phyloP scores from a whole-genome alignment of 2,113 vertebrate species.

The Cranoglanis bouderius region DNA sequence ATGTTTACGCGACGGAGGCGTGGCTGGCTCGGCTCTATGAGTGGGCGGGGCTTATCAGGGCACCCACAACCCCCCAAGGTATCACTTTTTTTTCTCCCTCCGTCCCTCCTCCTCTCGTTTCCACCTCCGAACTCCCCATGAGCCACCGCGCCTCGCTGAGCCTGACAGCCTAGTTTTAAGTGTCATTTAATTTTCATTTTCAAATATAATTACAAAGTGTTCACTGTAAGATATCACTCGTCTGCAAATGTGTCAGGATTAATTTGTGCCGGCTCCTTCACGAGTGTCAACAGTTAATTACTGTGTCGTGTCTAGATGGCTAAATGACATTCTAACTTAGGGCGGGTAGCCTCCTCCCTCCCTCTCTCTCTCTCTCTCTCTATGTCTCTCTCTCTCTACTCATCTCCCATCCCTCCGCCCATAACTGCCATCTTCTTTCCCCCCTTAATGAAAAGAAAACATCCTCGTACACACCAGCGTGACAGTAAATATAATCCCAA shows the following conservation, averaged over 20 bases:
- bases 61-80: slow-evolving; percentile 38
- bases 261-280: slow-evolving; percentile 99
- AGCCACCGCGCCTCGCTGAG: slow-evolving; percentile 88
- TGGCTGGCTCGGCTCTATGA: slow-evolving; percentile 32
- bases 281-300: slow-evolving; percentile 99
- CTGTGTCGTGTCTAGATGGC: slow-evolving; percentile 98
- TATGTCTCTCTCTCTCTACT: slow-evolving; percentile 65
- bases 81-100: slow-evolving; percentile 20
- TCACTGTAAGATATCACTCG: slow-evolving; percentile 99
- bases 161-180: slow-evolving; percentile 99
- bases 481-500: slow-evolving; percentile 84
- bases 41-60: slow-evolving; percentile 43
- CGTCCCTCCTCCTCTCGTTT: slow-evolving; percentile 37
- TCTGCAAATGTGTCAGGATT: slow-evolving; percentile 99
- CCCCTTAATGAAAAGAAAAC: slow-evolving; percentile 79
- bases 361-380: slow-evolving; percentile 76
- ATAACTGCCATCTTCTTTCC: slow-evolving; percentile 52
- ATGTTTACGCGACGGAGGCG: slow-evolving; percentile 54
- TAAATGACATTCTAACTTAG: slow-evolving; percentile 98
- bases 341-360: slow-evolving; percentile 80
- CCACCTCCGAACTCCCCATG: slow-evolving; percentile 63
- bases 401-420: slow-evolving; percentile 6
- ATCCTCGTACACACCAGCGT: slow-evolving; percentile 81
- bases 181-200: slow-evolving; percentile 99
- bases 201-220: slow-evolving; percentile 99